Evolutionary conservation across 2,888 invertebrate genomes (phyloP).

Genomic region (Ennomos fuscantarius): DNA sequence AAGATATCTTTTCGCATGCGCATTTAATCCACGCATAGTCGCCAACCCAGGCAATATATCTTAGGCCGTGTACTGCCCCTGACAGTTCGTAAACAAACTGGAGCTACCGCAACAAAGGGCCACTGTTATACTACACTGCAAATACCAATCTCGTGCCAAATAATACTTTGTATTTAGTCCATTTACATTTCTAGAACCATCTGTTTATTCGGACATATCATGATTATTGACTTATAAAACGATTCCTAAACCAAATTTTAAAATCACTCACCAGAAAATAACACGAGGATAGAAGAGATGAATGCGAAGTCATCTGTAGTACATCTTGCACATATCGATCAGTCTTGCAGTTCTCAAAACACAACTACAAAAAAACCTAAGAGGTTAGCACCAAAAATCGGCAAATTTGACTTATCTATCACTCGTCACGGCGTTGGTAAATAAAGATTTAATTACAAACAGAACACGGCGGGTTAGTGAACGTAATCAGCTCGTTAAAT

Average conservation of each 20-base stretch:
- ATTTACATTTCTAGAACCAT: slow-evolving; percentile 41
- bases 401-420: slow-evolving; percentile 60
- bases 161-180: slow-evolving; percentile 31
- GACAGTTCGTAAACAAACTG: slow-evolving; percentile 86
- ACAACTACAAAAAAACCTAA: slow-evolving; percentile 72
- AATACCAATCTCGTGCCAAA: slow-evolving; percentile 44
- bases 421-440: slow-evolving; percentile 64
- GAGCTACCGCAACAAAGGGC: slow-evolving; percentile 82
- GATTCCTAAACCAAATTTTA: slow-evolving; percentile 33
- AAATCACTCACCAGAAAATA: slow-evolving; percentile 73
- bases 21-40: slow-evolving; percentile 78
- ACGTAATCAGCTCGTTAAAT: slow-evolving; percentile 70
- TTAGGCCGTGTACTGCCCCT: slow-evolving; percentile 85
- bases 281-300: slow-evolving; percentile 58
- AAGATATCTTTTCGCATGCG: slow-evolving; percentile 58
- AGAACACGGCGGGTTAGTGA: slow-evolving; percentile 56
- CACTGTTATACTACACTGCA: slow-evolving; percentile 53
- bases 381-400: slow-evolving; percentile 82
- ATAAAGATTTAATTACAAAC: slow-evolving; percentile 64
- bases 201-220: slow-evolving; percentile 43
- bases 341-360: slow-evolving; percentile 84
- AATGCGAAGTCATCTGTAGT: slow-evolving; percentile 81
- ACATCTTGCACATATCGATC: slow-evolving; percentile 85
- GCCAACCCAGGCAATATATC: slow-evolving; percentile 86
- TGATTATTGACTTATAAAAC: slow-evolving; percentile 40